Base-by-base conservation (phyloP, 2,888 invertebrate species). In the Rhagium mordax region DNA sequence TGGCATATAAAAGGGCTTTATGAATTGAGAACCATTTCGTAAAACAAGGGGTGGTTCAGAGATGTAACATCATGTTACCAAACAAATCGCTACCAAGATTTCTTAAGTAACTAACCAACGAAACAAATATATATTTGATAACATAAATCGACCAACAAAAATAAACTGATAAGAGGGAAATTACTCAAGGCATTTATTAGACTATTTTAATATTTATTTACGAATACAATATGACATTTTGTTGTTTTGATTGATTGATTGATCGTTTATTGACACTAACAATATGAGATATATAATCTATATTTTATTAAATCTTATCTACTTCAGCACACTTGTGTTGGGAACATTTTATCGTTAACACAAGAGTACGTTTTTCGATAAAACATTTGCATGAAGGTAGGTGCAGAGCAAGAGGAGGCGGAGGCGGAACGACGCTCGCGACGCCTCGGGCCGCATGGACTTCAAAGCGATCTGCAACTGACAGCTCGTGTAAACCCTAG, bases 401-500 rank as follows among this genome's bases (percentile, higher is more conserved):
- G 47, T 47, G 51, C 51, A 51, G 20, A 15, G 51, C 7, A 20
- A 1, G 72, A 53, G 74, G 70, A 33, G 69, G 62, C 57, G 70
- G 62, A 51, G 65, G 74, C 72, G 66, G 71, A 72, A 72, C 78
- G 78, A 70, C 79, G 80, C 78, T 75, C 76, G 71, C 77, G 79
- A 76, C 77, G 81, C 81, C 81, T 72, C 62, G 49, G 57, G 67
- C 47, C 10, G 18, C 76, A 78, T 78, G 78, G 78, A 84, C 83
- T 82, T 84, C 84, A 84, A 84, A 84, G 84, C 80, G 81, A 78
- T 78, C 82, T 84, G 84, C 77, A 82, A 81, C 81, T 83, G 84
- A 83, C 83, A 83, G 82, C 79, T 82, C 80, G 76, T 78, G 81
- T 80, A 81, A 79, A 80, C 82, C 79, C 78, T 74, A 70, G 80